Conservation (phyloP, 2,888 invertebrate genomes). For the Drosophila kokeensis region DNA sequence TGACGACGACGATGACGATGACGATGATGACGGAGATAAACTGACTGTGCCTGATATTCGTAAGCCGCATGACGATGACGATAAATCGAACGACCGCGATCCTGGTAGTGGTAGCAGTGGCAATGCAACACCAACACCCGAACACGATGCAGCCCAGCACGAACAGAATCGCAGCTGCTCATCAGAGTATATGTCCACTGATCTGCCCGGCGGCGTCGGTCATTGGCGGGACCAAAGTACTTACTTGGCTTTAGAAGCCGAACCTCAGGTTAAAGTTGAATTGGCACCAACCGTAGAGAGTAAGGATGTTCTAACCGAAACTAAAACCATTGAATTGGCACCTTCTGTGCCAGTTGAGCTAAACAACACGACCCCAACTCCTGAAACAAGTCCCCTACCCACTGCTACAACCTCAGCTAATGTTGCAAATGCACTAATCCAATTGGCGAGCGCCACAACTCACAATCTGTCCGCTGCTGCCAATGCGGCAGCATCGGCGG, state of each 20-base stretch:
- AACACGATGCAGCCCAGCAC: slow-evolving; percentile 59
- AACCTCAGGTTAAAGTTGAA: slow-evolving; percentile 70
- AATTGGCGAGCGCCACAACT: slow-evolving; percentile 82
- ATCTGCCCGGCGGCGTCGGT: slow-evolving; percentile 92
- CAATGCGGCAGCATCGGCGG: slow-evolving; percentile 66
- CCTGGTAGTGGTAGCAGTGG: slow-evolving; percentile 88
- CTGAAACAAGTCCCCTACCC: slow-evolving; percentile 53
- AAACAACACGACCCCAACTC: slow-evolving; percentile 27
- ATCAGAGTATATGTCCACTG: slow-evolving; percentile 89
- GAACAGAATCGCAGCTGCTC: slow-evolving; percentile 83
- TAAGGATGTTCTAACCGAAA: slow-evolving; percentile 63
- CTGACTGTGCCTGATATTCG: slow-evolving; percentile 81
- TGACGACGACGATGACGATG: slow-evolving; percentile 87
- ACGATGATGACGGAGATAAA: slow-evolving; percentile 84
- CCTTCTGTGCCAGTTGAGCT: slow-evolving; percentile 39
- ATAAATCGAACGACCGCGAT: slow-evolving; percentile 87
- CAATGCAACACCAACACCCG: slow-evolving; percentile 78
- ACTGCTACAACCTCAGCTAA: slow-evolving; percentile 62
- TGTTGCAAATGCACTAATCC: slow-evolving; percentile 82
- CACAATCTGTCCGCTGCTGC: slow-evolving; percentile 74
- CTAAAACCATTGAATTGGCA: slow-evolving; percentile 55
- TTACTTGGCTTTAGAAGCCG: slow-evolving; percentile 88
- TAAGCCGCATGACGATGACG: slow-evolving; percentile 83
- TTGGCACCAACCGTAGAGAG: slow-evolving; percentile 45
- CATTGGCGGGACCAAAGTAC: slow-evolving; percentile 93